Conservation (phyloP, 1,140 invertebrate species). For the Eumeta japonica region DNA sequence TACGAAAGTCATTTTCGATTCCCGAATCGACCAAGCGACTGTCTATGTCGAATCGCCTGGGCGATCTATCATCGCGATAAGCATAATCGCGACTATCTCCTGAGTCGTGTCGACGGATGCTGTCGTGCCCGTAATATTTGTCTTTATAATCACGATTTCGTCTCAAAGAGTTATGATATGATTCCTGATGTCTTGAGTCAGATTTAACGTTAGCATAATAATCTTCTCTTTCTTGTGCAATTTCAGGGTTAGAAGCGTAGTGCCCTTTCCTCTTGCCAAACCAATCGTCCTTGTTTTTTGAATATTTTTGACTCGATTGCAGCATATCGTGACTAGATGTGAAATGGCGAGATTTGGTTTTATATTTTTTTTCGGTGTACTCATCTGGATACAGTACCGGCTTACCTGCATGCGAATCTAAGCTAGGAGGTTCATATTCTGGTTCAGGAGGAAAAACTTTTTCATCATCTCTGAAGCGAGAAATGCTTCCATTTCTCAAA, state of each 20-base stretch:
- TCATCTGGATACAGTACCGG: conserved; percentile 61
- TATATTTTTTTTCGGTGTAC: conserved; percentile 50
- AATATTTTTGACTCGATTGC: conserved; percentile 48
- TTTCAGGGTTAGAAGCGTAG: conserved; percentile 61
- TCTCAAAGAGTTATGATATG: conserved; percentile 58
- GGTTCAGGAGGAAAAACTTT: conserved; percentile 54
- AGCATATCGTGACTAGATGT: conserved; percentile 57
- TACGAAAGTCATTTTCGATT: conserved; percentile 74
- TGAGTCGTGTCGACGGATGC: conserved; percentile 47
- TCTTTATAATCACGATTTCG: conserved; percentile 47
- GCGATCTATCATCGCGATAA: conserved; percentile 49
- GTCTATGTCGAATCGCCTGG: conserved; percentile 54
- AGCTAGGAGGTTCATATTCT: conserved; percentile 64
- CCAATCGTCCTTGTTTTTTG: conserved; percentile 44
- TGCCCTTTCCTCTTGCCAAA: conserved; percentile 55
- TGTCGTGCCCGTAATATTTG: conserved; percentile 44
- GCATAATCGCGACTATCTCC: conserved; percentile 49
- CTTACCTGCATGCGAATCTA: conserved; percentile 62
- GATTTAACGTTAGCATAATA: conserved; percentile 46
- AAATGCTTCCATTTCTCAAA: conserved; percentile 22
- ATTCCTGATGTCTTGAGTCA: conserved; percentile 44
- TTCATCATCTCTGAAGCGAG: conserved; percentile 25
- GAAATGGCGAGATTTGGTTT: conserved; percentile 41
- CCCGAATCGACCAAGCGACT: conserved; percentile 72
- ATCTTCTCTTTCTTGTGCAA: conserved; percentile 50